Conservation (phyloP, 1,140 invertebrate species). For the Papilio glaucus region DNA sequence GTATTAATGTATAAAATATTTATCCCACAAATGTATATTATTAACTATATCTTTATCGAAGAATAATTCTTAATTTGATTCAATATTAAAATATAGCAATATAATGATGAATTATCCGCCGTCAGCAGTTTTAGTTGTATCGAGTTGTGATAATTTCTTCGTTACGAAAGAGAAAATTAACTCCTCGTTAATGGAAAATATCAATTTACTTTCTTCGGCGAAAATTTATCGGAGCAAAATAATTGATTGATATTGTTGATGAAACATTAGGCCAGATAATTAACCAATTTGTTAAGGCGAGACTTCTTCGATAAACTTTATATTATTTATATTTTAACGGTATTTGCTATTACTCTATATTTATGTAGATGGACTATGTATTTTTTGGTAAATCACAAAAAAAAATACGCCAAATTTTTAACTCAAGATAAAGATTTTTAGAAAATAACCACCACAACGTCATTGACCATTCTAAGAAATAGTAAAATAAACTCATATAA, state of each 20-base stretch:
- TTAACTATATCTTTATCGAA: no score
- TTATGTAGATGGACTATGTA: no score
- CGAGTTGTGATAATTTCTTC: conserved; percentile 16
- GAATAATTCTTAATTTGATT: not conserved
- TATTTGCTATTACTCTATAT: no score
- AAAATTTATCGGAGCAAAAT: conserved; percentile 19
- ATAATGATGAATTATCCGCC: not conserved
- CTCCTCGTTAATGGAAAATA: conserved; percentile 25
- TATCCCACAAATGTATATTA: no score
- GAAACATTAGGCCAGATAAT: conserved; percentile 21
- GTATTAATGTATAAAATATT: no score
- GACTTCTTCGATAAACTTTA: not conserved
- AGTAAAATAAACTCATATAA: not conserved
- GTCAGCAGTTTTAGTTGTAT: conserved; percentile 12
- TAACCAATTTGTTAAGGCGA: conserved; percentile 10
- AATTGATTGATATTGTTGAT: conserved; percentile 16
- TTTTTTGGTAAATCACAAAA: not conserved
- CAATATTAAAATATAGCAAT: not conserved
- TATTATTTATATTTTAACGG: not conserved
- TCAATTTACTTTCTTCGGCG: conserved; percentile 17
- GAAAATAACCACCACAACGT: no score
- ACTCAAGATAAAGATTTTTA: no score
- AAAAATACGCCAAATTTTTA: no score
- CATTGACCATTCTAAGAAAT: no score
- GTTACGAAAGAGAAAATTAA: conserved; percentile 15